Evolutionary conservation across 2,113 vertebrate species (phyloP), one percentile per base, ranked within the genome.

Genomic region (Tragelaphus imberbis): DNA sequence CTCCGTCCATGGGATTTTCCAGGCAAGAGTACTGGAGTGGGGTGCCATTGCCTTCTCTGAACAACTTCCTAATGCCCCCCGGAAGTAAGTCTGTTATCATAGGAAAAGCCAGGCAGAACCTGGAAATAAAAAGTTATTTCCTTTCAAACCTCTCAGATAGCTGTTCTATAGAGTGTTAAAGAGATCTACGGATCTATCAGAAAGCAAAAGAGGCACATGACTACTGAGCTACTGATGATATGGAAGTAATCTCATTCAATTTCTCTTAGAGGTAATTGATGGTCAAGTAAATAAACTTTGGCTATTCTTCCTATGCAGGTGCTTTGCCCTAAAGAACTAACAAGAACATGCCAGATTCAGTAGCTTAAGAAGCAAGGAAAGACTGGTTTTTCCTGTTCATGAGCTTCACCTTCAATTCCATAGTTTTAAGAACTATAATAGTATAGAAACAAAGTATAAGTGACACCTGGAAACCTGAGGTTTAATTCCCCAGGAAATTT

Each of bases 361-460:
- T 36, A 71, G n/a, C 33, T 87, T 84, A 63, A 84, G 92, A 71
- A 71, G 4, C 65, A 71, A 71, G 40, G 28, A 44, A 84, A 75
- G 94, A 97, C 97, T 94, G 59, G 91, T 90, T 98, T 98, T 98
- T 96, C 98, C 75, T 49, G 89, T 25, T 95, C n/a, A 2, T 40
- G 30, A 89, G 27, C 71, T 77, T 1, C 85, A 86, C 61, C 91
- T 95, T 96, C 85, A 88, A 33, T 58, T 88, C 55, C 77, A 36
- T 85, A 44, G 44, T 88, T 88, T 90, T 85, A 89, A 87, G 75
- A 84, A 89, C 13, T 53, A 6, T 27, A 55, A 61, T 53, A 61
- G 28, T 23, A 49, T 33, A 95, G 55, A 5, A 30, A 82, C 25
- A 86, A 88, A 95, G 68, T 90, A 40, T 17, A 88, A 77, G 36